A percentile compares a stretch with the other conserved stretches of the same genome.
Conservation (phyloP, 2,888 invertebrate species). For the Melanophora roralis region DNA sequence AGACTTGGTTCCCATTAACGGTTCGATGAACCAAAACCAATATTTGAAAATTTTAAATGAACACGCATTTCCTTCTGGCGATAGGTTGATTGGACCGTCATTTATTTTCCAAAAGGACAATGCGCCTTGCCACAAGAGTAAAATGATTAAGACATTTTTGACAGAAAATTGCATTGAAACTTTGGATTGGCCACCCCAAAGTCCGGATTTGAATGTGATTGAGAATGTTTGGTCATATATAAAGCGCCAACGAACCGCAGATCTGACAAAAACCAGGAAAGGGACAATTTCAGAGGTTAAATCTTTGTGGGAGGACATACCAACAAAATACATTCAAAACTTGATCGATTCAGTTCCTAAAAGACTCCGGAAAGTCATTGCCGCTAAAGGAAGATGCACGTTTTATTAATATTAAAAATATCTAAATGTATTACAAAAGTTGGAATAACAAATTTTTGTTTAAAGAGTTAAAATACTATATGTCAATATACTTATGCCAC, state of each 20-base stretch:
- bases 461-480: too few species aligned
- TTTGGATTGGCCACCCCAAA: conserved; percentile 5
- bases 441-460: too few species aligned
- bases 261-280: conserved; percentile 15
- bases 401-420: background rate
- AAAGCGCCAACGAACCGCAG: conserved; percentile 30
- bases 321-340: conserved; percentile 11
- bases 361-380: conserved; percentile 15
- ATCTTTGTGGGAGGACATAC: too few species aligned
- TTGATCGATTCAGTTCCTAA: conserved; percentile 19
- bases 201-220: conserved; percentile 11
- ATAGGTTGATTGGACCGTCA: conserved; percentile 10
- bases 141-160: too few species aligned
- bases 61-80: too few species aligned
- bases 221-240: conserved; percentile 19
- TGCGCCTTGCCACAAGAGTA: conserved; percentile 6
- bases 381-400: conserved; percentile 14
- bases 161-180: background rate
- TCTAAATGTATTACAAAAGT: too few species aligned
- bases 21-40: too few species aligned
- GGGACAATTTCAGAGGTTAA: background rate
- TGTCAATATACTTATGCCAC: too few species aligned
- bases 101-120: conserved; percentile 24
- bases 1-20: too few species aligned
- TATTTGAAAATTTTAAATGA: too few species aligned